A percentile compares a stretch with the other conserved stretches of the same genome.
Evolutionary conservation across 2,113 vertebrate species (phyloP).

Genomic region (Podiceps cristatus): DNA sequence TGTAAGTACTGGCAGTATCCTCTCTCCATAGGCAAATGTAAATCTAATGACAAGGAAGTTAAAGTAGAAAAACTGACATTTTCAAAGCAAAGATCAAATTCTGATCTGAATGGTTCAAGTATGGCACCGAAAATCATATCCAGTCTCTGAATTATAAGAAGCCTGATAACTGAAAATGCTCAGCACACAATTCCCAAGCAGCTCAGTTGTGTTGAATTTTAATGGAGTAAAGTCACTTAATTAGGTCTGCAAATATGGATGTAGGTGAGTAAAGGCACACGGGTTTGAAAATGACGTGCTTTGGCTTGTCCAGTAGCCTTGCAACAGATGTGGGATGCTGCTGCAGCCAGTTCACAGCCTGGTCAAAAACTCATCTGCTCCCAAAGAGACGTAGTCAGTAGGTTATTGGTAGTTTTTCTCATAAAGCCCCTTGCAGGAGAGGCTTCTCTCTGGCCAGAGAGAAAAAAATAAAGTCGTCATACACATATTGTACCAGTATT

Average conservation of each 20-base stretch:
- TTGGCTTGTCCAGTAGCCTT: background rate
- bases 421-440: background rate
- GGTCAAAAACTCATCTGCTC: background rate
- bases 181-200: background rate
- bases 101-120: background rate
- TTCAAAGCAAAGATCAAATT: background rate
- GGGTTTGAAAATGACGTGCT: background rate
- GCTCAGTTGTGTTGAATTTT: background rate
- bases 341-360: background rate
- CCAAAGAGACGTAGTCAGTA: background rate
- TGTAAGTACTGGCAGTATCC: background rate
- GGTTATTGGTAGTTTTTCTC: background rate
- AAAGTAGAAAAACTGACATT: background rate
- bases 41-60: background rate
- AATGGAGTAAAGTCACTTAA: background rate
- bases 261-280: background rate
- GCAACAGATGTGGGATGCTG: background rate
- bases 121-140: background rate
- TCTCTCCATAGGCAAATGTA: background rate
- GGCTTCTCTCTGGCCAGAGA: background rate
- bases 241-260: background rate
- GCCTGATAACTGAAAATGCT: background rate
- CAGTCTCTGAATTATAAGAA: background rate
- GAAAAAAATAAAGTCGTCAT: background rate
- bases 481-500: background rate